These are phyloP conservation scores for Suricata suricatta DNA, from an alignment of 2,113 vertebrate species.

Conservation along the genomic window DNA sequence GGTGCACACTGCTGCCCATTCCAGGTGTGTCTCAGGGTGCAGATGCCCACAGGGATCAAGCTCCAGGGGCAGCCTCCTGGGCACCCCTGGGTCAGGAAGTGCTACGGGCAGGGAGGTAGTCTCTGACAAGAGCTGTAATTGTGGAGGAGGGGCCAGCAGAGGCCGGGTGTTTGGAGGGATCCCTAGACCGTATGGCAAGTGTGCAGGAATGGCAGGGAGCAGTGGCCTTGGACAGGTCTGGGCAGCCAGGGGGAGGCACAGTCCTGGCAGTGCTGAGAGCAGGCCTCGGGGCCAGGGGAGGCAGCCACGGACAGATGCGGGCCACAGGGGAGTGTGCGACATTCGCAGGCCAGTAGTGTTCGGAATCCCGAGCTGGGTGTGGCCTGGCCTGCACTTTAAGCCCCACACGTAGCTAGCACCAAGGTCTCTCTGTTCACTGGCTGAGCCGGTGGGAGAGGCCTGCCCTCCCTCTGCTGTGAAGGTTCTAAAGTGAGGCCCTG, in stretches of 20 bases:
- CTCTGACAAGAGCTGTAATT: not conserved
- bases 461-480: fast-evolving
- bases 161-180: not conserved
- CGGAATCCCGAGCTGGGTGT: not conserved
- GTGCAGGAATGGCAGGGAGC: not conserved
- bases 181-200: not conserved
- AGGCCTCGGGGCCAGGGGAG: not conserved
- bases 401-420: not conserved
- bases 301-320: not conserved
- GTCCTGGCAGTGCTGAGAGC: not conserved
- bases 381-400: not conserved
- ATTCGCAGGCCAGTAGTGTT: not conserved
- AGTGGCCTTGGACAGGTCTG: not conserved
- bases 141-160: not conserved
- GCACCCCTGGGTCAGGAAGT: not conserved
- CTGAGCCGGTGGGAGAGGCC: not conserved
- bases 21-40: no score
- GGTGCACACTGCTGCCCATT: not conserved
- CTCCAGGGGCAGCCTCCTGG: not conserved
- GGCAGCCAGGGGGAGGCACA: not conserved
- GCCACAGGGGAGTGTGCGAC: fast-evolving
- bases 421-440: not conserved
- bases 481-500: not conserved
- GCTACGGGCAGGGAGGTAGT: not conserved
- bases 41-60: not conserved